phyloP scores from a whole-genome alignment of 2,797 vertebrate species.

The Phrynocephalus forsythii region DNA sequence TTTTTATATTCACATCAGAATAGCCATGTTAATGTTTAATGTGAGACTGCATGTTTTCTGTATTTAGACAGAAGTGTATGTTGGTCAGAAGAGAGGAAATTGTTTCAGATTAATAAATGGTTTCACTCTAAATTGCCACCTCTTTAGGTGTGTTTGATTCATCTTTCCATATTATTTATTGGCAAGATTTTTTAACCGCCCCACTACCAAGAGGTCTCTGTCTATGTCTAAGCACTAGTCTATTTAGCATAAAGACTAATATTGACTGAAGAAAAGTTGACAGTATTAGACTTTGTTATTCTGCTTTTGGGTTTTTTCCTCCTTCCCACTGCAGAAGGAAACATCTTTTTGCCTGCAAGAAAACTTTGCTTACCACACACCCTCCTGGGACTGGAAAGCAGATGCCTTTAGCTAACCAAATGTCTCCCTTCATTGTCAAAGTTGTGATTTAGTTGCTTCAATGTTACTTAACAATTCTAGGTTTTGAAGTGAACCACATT shows the following conservation, averaged over 20 bases:
- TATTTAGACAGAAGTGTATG: neutral
- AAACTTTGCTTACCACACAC: neutral
- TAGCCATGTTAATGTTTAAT: neutral
- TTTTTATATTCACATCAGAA: neutral
- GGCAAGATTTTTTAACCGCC: neutral
- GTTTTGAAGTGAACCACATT: neutral
- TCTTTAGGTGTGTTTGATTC: neutral
- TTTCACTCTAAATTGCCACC: neutral
- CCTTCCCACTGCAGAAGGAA: neutral
- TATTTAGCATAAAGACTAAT: neutral
- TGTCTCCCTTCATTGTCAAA: neutral
- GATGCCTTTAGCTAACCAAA: neutral
- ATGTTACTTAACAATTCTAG: neutral
- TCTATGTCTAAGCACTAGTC: too few species aligned
- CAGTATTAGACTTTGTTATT: neutral
- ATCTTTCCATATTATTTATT: neutral
- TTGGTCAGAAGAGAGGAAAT: neutral
- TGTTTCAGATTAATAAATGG: conserved; percentile 8
- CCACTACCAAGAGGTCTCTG: too few species aligned
- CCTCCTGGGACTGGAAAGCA: neutral
- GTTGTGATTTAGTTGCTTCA: neutral
- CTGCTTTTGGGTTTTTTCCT: neutral
- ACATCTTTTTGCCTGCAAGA: neutral
- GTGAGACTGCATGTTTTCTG: neutral
- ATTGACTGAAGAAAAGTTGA: neutral